A percentile compares a stretch with the other conserved stretches of the same genome.
Conservation (phyloP, 2,113 vertebrate genomes). For the Colaptes auratus region DNA sequence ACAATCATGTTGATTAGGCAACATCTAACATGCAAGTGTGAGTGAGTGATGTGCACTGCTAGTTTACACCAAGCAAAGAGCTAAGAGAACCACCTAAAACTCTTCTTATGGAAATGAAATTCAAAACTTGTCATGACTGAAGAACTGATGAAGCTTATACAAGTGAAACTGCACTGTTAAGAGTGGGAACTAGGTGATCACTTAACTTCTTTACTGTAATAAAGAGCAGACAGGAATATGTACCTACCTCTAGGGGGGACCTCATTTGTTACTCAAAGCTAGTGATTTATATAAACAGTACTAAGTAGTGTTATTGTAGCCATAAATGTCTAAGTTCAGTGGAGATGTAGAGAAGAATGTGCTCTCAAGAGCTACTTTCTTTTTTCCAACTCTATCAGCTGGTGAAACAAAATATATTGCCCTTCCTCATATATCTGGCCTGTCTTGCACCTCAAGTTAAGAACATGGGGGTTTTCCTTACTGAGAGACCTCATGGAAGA, state of each 20-base stretch:
- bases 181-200: neutral
- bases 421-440: neutral
- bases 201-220: neutral
- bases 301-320: neutral
- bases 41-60: neutral
- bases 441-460: neutral
- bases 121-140: neutral
- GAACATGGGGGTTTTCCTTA: neutral
- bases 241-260: neutral
- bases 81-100: neutral
- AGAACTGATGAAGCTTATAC: neutral
- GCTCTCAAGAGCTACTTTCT: rapidly evolving
- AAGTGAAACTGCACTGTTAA: rapidly evolving
- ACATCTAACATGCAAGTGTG: rapidly evolving
- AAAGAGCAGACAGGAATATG: neutral
- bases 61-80: neutral
- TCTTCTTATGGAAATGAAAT: neutral
- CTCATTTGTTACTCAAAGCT: neutral
- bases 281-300: neutral
- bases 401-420: neutral
- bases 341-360: neutral
- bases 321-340: rapidly evolving
- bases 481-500: neutral
- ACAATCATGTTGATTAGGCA: neutral
- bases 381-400: neutral